These are phyloP conservation scores for Galbula dea DNA, from an alignment of 2,113 vertebrate genomes.

Conservation along the genomic window DNA sequence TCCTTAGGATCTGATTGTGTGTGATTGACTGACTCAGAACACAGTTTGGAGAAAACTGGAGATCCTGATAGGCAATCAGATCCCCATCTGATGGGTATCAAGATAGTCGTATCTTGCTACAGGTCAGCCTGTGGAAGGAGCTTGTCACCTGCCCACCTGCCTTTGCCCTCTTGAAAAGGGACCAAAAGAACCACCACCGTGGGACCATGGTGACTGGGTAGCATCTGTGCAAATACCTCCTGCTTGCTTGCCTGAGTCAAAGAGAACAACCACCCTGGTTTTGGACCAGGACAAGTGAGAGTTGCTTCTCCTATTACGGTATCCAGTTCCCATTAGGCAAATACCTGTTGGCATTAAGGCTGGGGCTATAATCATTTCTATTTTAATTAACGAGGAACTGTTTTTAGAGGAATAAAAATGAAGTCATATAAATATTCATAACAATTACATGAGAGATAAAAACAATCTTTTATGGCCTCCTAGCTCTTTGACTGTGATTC, in stretches of 20 bases:
- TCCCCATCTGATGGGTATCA: no score
- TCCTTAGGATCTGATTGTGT: neutral
- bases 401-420: neutral
- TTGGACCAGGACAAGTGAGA: constrained; percentile 3
- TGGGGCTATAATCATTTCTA: neutral
- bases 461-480: neutral
- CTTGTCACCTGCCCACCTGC: neutral
- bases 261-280: constrained; percentile 35
- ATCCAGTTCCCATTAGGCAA: constrained; percentile 59
- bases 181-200: constrained; percentile 5
- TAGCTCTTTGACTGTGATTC: neutral
- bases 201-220: neutral
- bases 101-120: no score
- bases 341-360: constrained; percentile 28
- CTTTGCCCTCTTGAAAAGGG: constrained; percentile 55
- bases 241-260: constrained; percentile 32
- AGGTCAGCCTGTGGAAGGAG: neutral
- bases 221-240: constrained; percentile 38
- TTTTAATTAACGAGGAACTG: constrained; percentile 6
- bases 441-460: neutral
- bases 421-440: neutral
- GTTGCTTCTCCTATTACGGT: constrained; percentile 34
- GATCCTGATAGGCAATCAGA: neutral
- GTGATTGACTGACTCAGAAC: neutral
- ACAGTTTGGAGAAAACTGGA: neutral